Evolutionary conservation across 2,797 vertebrate species (phyloP).

Genomic region (Pseudomugil gertrudae): DNA sequence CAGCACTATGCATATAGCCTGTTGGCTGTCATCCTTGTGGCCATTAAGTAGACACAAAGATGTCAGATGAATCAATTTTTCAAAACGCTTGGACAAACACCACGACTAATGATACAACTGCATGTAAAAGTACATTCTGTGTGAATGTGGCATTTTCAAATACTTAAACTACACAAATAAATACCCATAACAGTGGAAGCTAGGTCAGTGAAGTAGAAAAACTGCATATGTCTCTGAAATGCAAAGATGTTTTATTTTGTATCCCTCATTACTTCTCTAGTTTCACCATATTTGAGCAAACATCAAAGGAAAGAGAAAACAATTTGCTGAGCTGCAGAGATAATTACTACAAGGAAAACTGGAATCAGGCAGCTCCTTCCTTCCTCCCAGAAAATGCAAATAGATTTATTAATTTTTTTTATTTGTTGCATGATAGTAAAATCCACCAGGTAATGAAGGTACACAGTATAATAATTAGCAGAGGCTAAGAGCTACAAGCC

Average conservation of each 20-base stretch:
- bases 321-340: constrained; percentile 67
- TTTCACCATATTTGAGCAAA: constrained; percentile 60
- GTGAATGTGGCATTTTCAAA: constrained; percentile 20
- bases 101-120: neutral
- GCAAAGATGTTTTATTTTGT: constrained; percentile 67
- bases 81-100: neutral
- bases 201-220: constrained; percentile 47
- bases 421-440: constrained; percentile 36
- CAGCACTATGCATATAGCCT: neutral
- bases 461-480: constrained; percentile 23
- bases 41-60: constrained; percentile 1
- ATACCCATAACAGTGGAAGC: constrained; percentile 66
- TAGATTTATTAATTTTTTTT: constrained; percentile 30
- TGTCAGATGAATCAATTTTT: neutral
- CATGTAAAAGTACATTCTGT: constrained; percentile 2
- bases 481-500: constrained; percentile 11
- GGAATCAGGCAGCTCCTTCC: constrained; percentile 32
- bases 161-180: constrained; percentile 64
- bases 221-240: constrained; percentile 63
- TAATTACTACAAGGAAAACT: constrained; percentile 64
- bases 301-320: constrained; percentile 62
- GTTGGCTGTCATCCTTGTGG: neutral
- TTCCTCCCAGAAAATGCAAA: constrained; percentile 29
- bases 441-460: constrained; percentile 36
- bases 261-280: constrained; percentile 66